Percentiles rank a stretch among this genome's conserved stretches.
phyloP scores from a whole-genome alignment of 2,797 vertebrate genomes.

The Nothura maculosa region DNA sequence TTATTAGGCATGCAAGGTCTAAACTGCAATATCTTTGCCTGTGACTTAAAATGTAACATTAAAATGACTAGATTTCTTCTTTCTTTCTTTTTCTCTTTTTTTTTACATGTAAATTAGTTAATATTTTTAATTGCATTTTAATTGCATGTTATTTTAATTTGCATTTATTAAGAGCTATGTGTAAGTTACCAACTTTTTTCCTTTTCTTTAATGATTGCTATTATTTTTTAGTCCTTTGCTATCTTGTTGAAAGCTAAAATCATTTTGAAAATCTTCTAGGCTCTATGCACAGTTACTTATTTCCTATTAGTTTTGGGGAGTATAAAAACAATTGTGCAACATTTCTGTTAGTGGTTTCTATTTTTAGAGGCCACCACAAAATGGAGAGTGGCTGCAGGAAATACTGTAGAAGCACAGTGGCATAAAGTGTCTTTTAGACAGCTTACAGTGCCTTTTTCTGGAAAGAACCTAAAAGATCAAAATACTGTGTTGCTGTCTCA shows the following conservation, averaged over 20 bases:
- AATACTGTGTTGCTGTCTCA: neutral
- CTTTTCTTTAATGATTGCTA: neutral
- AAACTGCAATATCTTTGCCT: constrained; percentile 42
- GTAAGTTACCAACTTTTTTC: neutral
- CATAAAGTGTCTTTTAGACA: neutral
- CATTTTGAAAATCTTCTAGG: neutral
- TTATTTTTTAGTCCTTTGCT: neutral
- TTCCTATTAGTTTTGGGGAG: neutral
- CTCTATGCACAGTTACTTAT: neutral
- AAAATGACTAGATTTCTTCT: neutral
- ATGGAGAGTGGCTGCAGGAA: neutral
- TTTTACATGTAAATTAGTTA: neutral
- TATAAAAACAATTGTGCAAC: neutral
- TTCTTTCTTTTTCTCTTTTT: neutral
- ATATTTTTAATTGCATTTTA: neutral
- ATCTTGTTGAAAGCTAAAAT: neutral
- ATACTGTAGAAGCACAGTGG: neutral
- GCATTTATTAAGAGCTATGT: neutral
- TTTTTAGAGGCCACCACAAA: neutral
- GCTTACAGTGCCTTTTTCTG: neutral
- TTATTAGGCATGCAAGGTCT: constrained; percentile 50
- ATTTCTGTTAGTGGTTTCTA: neutral
- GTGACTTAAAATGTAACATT: constrained; percentile 4
- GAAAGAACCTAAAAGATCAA: neutral
- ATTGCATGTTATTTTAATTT: neutral